phyloP scores from a whole-genome alignment of 2,113 vertebrate genomes.

The Sorex araneus region DNA sequence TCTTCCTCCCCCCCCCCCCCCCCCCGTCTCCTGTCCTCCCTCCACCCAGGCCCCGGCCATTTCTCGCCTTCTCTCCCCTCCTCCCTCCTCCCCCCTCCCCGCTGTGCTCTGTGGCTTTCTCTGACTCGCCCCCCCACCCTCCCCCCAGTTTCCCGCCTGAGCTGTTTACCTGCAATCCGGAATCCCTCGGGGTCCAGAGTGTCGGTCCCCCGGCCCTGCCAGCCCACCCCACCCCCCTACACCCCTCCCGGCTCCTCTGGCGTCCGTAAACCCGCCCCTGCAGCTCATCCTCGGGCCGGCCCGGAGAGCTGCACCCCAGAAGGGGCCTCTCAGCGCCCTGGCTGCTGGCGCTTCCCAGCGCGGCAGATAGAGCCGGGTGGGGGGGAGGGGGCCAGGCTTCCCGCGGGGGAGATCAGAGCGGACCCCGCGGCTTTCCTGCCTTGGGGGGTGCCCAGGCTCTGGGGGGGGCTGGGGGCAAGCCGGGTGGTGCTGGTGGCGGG shows the following conservation, averaged over 20 bases:
- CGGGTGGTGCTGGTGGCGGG: slow-evolving; percentile 60
- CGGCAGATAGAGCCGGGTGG: slow-evolving; percentile 93
- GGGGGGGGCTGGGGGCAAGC: slow-evolving; percentile 67
- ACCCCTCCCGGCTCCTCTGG: slow-evolving; percentile 86
- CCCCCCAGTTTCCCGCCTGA: slow-evolving; percentile 76
- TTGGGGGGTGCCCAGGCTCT: slow-evolving; percentile 68
- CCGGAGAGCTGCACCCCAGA: slow-evolving; percentile 94
- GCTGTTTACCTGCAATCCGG: slow-evolving; percentile 83
- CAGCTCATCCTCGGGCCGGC: slow-evolving; percentile 89
- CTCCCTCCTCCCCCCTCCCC: background rate
- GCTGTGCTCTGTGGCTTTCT: slow-evolving; percentile 5
- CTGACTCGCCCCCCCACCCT: slow-evolving; percentile 63
- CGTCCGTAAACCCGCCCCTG: slow-evolving; percentile 95
- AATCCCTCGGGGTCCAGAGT: no score
- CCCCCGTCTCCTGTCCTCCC: background rate
- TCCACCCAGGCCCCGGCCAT: background rate
- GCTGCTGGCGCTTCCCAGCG: slow-evolving; percentile 92
- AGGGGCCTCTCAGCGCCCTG: slow-evolving; percentile 95
- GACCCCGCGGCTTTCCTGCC: slow-evolving; percentile 69
- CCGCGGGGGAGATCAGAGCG: slow-evolving; percentile 83
- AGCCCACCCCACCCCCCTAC: no score
- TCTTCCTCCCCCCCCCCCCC: background rate
- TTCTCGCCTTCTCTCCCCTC: background rate
- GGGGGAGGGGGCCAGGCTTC: slow-evolving; percentile 88
- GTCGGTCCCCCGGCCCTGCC: no score